These are phyloP conservation scores for Harmothoe impar DNA, from an alignment of 2,888 invertebrate genomes.

Conservation along the genomic window DNA sequence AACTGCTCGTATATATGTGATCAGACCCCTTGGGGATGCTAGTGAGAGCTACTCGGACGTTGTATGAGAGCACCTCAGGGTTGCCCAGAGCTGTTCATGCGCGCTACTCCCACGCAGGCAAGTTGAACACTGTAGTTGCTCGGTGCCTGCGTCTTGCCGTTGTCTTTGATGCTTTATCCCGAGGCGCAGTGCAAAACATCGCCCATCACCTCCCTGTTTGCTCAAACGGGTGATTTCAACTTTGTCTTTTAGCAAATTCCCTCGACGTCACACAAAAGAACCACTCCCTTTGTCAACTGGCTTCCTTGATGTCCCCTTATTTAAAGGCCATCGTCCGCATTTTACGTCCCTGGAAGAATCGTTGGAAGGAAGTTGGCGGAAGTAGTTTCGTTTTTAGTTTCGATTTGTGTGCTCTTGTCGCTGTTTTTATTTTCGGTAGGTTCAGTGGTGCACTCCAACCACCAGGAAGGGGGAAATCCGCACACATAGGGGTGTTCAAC, in stretches of 20 bases:
- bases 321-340: neutral
- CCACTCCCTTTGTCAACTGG: neutral
- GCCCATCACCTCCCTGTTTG: conserved; percentile 28
- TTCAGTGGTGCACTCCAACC: neutral
- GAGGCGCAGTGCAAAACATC: neutral
- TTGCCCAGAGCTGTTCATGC: neutral
- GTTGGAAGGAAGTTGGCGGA: conserved; percentile 29
- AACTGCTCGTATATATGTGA: too few species aligned
- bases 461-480: neutral
- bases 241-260: conserved; percentile 25
- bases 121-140: neutral
- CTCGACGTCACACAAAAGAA: conserved; percentile 4
- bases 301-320: neutral
- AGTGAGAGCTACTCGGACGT: too few species aligned
- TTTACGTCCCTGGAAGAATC: conserved; percentile 19
- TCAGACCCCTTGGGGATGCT: too few species aligned
- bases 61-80: neutral
- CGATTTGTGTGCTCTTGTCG: conserved; percentile 11
- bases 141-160: neutral
- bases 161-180: conserved; percentile 1
- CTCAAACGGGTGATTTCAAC: conserved; percentile 39
- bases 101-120: neutral
- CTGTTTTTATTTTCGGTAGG: neutral
- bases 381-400: conserved; percentile 21
- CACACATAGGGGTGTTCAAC: neutral